A percentile compares a stretch with the other conserved stretches of the same genome.
phyloP scores from a whole-genome alignment of 2,113 vertebrate genomes.

The Rutilus rutilus region DNA sequence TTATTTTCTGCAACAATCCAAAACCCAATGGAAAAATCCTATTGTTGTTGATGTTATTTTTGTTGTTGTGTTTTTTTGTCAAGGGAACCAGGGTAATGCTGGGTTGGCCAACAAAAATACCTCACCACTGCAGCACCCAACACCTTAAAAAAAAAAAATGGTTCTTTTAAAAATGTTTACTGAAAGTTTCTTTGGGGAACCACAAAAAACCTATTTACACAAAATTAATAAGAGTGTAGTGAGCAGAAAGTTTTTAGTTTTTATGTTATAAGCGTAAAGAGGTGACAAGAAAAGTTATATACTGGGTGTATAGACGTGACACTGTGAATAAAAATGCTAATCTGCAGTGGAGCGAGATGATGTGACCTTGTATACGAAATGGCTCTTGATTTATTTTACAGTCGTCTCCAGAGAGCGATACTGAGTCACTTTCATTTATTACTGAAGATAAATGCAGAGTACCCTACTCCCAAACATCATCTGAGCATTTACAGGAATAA shows the following conservation, averaged over 20 bases:
- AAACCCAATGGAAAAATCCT: background rate
- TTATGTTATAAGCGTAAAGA: background rate
- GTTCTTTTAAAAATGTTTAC: too few relatives aligned
- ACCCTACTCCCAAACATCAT: slow-evolving; percentile 17
- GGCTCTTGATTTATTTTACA: slow-evolving; percentile 46
- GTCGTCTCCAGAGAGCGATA: background rate
- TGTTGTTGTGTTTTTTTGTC: too few relatives aligned
- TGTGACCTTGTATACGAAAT: slow-evolving; percentile 44
- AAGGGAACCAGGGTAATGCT: background rate
- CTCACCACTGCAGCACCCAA: background rate
- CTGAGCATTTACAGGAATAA: slow-evolving; percentile 28
- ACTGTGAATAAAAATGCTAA: slow-evolving; percentile 36
- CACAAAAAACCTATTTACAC: too few relatives aligned
- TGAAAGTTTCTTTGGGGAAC: too few relatives aligned
- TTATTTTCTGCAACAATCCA: background rate
- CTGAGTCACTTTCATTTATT: slow-evolving; percentile 44
- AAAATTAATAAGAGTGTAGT: background rate
- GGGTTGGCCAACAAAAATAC: background rate
- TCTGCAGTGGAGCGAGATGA: slow-evolving; percentile 23
- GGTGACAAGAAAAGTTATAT: background rate
- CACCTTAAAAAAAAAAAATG: too few relatives aligned
- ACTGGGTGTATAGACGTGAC: background rate
- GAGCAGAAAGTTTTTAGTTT: background rate
- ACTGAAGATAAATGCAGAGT: slow-evolving; percentile 28
- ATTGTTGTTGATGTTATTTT: background rate